Percentiles rank a stretch among this genome's conserved stretches.
These are phyloP conservation scores for Lamproptera curius DNA, from an alignment of 2,888 invertebrate species.

Conservation along the genomic window DNA sequence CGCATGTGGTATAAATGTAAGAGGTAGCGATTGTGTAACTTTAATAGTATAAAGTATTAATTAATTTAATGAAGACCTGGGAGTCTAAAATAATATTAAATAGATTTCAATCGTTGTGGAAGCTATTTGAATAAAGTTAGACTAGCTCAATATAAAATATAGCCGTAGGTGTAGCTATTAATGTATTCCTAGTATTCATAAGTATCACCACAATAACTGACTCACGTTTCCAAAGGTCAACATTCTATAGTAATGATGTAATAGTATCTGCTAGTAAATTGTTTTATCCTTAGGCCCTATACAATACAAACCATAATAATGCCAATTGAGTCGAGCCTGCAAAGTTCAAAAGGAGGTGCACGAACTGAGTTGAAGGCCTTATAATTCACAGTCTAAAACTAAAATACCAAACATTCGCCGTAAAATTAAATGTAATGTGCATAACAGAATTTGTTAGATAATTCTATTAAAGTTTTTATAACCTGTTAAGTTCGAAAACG, in stretches of 20 bases:
- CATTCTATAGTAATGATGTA: conserved; percentile 11
- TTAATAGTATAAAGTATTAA: too few species aligned
- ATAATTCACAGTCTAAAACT: conserved; percentile 1
- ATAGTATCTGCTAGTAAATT: conserved; percentile 9
- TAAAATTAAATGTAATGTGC: neutral
- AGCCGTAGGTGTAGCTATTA: too few species aligned
- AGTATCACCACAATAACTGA: conserved; percentile 15
- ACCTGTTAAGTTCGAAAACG: too few species aligned
- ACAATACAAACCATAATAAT: neutral
- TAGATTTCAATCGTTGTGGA: too few species aligned
- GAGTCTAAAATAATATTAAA: too few species aligned
- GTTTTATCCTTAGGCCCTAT: conserved; percentile 6
- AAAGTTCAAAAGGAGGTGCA: conserved; percentile 10
- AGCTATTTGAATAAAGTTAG: too few species aligned
- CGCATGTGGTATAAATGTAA: conserved; percentile 44
- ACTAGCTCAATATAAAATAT: too few species aligned
- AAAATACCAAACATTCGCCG: neutral
- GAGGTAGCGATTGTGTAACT: conserved; percentile 38
- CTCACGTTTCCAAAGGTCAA: conserved; percentile 18
- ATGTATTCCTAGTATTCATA: conserved; percentile 1
- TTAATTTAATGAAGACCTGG: too few species aligned
- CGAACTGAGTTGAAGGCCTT: neutral
- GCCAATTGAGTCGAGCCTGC: neutral
- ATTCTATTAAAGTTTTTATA: conserved; percentile 1
- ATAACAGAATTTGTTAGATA: neutral